Percentiles rank a stretch among this genome's conserved stretches.
phyloP scores from a whole-genome alignment of 2,888 invertebrate species.

The Tethea ocularis region DNA sequence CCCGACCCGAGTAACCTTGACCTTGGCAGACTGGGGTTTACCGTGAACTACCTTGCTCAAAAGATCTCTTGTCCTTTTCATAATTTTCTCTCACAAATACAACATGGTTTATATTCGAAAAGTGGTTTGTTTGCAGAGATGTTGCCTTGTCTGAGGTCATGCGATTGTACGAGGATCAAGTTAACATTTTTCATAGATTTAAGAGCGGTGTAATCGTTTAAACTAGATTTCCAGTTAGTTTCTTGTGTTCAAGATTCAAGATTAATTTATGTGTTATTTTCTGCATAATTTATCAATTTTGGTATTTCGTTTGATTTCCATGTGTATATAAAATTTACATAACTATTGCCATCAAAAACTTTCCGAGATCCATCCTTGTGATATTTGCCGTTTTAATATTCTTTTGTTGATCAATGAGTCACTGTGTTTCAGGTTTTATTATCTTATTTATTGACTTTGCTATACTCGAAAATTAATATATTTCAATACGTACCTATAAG shows the following conservation, averaged over 20 bases:
- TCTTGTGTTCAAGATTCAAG: background rate
- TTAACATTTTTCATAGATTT: background rate
- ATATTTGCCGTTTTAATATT: too few species aligned
- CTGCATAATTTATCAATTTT: too few species aligned
- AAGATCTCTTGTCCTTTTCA: background rate
- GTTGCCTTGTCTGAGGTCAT: background rate
- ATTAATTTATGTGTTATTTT: too few species aligned
- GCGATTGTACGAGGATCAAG: background rate
- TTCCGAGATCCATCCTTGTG: too few species aligned
- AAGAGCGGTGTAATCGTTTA: background rate
- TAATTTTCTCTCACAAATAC: background rate
- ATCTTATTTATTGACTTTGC: too few species aligned
- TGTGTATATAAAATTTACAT: too few species aligned
- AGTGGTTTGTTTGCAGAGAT: background rate
- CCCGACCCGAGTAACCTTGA: background rate
- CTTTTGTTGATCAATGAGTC: too few species aligned
- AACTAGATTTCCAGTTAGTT: background rate
- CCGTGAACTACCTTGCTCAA: background rate
- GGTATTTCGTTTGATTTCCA: too few species aligned
- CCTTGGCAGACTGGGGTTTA: background rate
- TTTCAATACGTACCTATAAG: too few species aligned
- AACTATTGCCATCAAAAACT: too few species aligned
- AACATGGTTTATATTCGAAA: background rate
- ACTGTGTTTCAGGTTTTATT: too few species aligned
- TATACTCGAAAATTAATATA: too few species aligned